phyloP scores from a whole-genome alignment of 2,113 vertebrate genomes.

The Macquaria australasica region DNA sequence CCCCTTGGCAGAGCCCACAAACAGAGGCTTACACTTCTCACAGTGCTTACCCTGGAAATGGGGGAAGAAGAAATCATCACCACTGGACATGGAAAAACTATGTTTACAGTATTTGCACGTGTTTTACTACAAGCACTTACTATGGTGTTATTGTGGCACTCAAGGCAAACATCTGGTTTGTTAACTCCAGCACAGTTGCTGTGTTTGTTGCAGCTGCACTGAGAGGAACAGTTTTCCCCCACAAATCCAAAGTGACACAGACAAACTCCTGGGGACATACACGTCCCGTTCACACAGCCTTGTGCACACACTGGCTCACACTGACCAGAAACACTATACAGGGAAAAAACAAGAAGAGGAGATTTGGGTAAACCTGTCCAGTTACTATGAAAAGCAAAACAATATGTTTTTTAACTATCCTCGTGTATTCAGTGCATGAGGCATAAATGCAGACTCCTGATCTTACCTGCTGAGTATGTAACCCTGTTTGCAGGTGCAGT shows the following conservation, averaged over 20 bases:
- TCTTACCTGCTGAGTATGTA: conserved; percentile 91
- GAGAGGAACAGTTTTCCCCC: conserved; percentile 91
- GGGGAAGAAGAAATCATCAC: neutral
- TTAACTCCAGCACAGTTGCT: conserved; percentile 90
- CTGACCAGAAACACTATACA: conserved; percentile 85
- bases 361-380: neutral
- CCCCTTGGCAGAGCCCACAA: conserved; percentile 89
- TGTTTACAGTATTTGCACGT: neutral
- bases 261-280: conserved; percentile 90
- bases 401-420: neutral
- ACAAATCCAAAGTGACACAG: conserved; percentile 94
- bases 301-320: conserved; percentile 93
- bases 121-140: conserved; percentile 64
- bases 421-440: neutral
- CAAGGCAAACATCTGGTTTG: conserved; percentile 87
- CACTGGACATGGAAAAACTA: neutral
- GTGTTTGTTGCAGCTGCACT: conserved; percentile 94
- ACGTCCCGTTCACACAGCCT: conserved; percentile 92
- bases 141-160: conserved; percentile 92
- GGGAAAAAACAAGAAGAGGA: neutral
- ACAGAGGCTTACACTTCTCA: conserved; percentile 92
- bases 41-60: conserved; percentile 88
- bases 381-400: neutral
- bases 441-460: neutral
- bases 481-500: conserved; percentile 92